These are phyloP conservation scores for Temnothorax ravouxi DNA, from an alignment of 2,888 invertebrate genomes.

Conservation along the genomic window DNA sequence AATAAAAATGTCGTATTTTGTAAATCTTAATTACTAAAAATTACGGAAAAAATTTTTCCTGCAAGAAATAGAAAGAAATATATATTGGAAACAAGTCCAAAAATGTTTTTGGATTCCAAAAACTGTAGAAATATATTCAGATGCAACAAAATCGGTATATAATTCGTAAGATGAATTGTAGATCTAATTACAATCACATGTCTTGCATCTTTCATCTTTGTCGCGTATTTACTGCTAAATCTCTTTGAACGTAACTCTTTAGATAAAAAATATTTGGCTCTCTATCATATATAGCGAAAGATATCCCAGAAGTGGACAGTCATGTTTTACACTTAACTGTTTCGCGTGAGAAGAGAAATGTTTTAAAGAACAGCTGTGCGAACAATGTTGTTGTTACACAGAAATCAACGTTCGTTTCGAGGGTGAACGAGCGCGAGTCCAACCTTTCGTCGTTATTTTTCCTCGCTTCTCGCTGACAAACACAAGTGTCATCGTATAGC, in stretches of 20 bases:
- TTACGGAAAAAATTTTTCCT: too few species aligned
- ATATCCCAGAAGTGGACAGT: background rate
- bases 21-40: background rate
- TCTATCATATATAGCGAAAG: background rate
- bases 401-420: constrained; percentile 26
- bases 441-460: constrained; percentile 11
- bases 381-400: constrained; percentile 12
- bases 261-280: background rate
- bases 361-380: constrained; percentile 15
- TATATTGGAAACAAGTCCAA: background rate
- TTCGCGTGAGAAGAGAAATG: background rate
- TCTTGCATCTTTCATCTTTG: background rate
- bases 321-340: background rate
- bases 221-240: background rate
- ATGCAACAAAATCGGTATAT: background rate
- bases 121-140: background rate
- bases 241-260: background rate
- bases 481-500: background rate
- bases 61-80: background rate
- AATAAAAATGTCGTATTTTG: background rate
- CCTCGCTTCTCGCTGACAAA: background rate
- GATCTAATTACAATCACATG: background rate
- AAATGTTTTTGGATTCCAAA: background rate
- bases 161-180: background rate
- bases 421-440: background rate